Conservation (phyloP, 2,797 vertebrate genomes). For the Pyrocephalus nanus region DNA sequence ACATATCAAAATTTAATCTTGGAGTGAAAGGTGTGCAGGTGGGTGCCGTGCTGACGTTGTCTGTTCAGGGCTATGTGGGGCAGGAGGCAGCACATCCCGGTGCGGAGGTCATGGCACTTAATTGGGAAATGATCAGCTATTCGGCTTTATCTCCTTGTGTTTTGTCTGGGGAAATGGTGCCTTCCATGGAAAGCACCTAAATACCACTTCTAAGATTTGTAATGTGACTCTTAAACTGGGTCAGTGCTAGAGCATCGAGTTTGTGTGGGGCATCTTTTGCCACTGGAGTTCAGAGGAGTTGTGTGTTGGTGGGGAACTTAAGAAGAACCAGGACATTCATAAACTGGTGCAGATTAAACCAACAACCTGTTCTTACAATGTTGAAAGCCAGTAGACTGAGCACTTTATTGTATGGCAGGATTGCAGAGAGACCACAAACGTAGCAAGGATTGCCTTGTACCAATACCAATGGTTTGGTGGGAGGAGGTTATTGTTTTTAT, state of each 20-base stretch:
- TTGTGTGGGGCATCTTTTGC: background rate
- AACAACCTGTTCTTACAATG: background rate
- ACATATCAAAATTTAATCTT: constrained; percentile 84
- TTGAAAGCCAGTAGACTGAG: background rate
- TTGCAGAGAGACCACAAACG: background rate
- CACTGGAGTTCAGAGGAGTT: background rate
- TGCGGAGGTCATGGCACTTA: background rate
- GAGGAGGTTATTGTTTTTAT: background rate
- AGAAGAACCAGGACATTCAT: background rate
- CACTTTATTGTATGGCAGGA: background rate
- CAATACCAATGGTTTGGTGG: background rate
- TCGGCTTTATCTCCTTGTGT: background rate
- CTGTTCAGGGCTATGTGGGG: background rate
- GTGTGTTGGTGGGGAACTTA: background rate
- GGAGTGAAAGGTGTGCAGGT: constrained; percentile 92
- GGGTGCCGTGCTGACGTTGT: background rate
- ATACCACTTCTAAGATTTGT: background rate
- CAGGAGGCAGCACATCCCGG: background rate
- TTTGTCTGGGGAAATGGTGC: background rate
- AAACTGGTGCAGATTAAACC: background rate
- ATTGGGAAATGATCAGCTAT: background rate
- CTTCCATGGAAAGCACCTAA: background rate
- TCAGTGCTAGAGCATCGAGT: background rate
- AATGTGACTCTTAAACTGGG: background rate
- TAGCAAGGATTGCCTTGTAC: background rate